A percentile compares a stretch with the other conserved stretches of the same genome.
phyloP scores from a whole-genome alignment of 2,113 vertebrate species.

The Elaphurus davidianus region DNA sequence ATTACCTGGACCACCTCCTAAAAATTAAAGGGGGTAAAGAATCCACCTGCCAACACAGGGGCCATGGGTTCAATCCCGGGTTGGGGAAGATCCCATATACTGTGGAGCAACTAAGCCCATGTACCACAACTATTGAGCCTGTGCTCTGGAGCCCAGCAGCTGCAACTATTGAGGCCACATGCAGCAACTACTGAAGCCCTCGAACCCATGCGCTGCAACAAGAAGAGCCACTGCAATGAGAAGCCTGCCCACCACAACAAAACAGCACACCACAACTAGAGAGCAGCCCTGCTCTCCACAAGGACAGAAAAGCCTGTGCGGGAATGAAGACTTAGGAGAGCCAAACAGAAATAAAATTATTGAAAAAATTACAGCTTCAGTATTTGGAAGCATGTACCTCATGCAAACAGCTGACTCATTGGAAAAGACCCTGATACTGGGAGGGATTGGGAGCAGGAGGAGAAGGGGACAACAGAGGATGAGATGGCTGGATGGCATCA shows the following conservation, averaged over 20 bases:
- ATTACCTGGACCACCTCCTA: not conserved
- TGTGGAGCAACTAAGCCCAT: not conserved
- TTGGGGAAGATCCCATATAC: not conserved
- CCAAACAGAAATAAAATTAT: not conserved
- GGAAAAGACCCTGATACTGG: too few species aligned
- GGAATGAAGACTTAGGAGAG: not conserved
- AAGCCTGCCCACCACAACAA: not conserved
- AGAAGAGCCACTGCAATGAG: not conserved
- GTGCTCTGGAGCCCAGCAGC: not conserved
- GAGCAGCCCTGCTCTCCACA: not conserved
- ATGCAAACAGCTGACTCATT: too few species aligned
- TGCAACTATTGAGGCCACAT: not conserved
- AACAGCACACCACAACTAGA: not conserved
- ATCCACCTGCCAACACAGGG: not conserved
- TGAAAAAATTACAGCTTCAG: not conserved
- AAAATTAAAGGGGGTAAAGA: not conserved
- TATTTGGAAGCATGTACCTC: not conserved
- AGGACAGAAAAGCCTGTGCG: not conserved
- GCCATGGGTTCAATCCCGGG: not conserved
- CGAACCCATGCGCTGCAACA: not conserved
- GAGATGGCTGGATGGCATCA: too few species aligned
- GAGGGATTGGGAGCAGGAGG: too few species aligned
- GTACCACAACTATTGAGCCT: not conserved
- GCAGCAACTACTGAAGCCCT: not conserved
- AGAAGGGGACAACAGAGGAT: too few species aligned